Evolutionary conservation across 2,888 invertebrate genomes (phyloP).

Genomic region (Pediacus dermestoides): DNA sequence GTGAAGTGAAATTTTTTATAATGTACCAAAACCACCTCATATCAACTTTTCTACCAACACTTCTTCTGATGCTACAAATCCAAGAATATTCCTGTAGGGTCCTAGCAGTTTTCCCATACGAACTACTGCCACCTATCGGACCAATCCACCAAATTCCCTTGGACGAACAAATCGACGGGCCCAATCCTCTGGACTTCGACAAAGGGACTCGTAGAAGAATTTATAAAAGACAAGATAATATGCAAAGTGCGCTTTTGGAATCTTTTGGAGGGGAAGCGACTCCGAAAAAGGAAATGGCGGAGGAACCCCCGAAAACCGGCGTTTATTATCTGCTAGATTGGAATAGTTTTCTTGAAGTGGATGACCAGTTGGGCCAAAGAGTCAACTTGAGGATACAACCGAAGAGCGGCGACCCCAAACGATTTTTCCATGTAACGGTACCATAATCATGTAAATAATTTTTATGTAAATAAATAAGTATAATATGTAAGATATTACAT

Average conservation of each 20-base stretch:
- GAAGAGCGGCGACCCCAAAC: slow-evolving; percentile 72
- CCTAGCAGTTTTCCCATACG: no score
- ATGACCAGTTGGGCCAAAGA: slow-evolving; percentile 63
- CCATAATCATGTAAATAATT: slow-evolving; percentile 51
- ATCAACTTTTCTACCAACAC: no score
- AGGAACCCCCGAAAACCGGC: slow-evolving; percentile 49
- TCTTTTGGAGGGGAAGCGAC: slow-evolving; percentile 4
- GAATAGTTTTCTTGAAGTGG: slow-evolving; percentile 80
- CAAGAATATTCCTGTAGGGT: no score
- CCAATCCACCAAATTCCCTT: no score
- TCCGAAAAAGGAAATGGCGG: not conserved
- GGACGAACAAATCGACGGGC: not conserved
- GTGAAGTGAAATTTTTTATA: no score
- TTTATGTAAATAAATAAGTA: no score
- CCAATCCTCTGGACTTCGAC: not conserved
- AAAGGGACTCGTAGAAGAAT: not conserved
- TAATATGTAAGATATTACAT: slow-evolving; percentile 1
- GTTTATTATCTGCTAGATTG: slow-evolving; percentile 80
- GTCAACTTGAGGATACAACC: slow-evolving; percentile 75
- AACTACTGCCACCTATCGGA: no score
- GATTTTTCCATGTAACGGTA: slow-evolving; percentile 69
- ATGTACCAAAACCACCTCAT: no score
- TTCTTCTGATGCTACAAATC: no score
- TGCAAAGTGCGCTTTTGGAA: not conserved
- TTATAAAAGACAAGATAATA: not conserved